Base-by-base conservation (phyloP, 2,113 vertebrate genomes). In the Rhea pennata region DNA sequence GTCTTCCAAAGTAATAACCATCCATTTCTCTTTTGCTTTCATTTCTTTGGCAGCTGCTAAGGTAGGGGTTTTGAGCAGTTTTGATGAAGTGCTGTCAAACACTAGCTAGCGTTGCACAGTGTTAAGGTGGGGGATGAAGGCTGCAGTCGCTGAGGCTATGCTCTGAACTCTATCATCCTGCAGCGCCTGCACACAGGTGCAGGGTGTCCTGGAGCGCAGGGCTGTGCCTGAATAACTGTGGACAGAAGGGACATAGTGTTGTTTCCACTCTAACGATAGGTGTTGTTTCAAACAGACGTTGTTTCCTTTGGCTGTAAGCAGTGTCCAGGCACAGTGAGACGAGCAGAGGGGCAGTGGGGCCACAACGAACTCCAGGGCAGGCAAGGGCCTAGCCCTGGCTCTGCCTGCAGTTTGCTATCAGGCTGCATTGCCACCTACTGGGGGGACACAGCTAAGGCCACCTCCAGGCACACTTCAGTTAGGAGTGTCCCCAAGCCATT, bases 351-450 rank as follows among this genome's bases (percentile, higher is more conserved):
- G 44, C 44, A 46, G 15, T 36, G 39, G 36, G 36, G 71, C 12
- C n/a, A 40, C 24, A 9, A 36, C 15, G 22, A 16, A 39, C n/a
- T 73, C 36, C 26, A 6, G 36, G 54, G n/a, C 50, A 73, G n/a
- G 15, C 50, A 27, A n/a, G 51, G n/a, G 50, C 24, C n/a, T 26
- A 73, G 26, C 13, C 15, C 12, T 16, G 39, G 53, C 36, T 29
- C 27, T 15, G 27, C 54, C 29, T 15, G 7, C 27, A 29, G 27
- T 27, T 90, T 92, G 92, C 84, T 39, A 67, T 22, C 66, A 36
- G 96, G 89, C 95, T 97, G 72, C 96, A 93, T 93, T 96, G 98
- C 96, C 98, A 98, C 84, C 98, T 98, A 88, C 95, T 97, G 98
- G 98, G 96, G 67, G 62, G 77, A 92, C 42, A 8, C 13, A 16